These are phyloP conservation scores for Sturmia bella DNA, from an alignment of 2,888 invertebrate species.

Conservation along the genomic window DNA sequence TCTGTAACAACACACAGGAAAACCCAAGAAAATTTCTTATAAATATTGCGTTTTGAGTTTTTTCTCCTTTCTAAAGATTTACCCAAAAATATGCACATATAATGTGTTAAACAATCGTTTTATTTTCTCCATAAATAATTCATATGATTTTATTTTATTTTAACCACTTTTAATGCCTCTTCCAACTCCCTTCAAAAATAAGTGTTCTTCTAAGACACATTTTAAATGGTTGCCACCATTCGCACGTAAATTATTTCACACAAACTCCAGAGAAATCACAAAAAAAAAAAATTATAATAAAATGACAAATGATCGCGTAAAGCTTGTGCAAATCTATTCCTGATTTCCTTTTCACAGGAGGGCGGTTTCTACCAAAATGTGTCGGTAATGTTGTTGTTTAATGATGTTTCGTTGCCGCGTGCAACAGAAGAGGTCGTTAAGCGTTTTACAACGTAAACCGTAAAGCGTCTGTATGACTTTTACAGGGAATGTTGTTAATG, in stretches of 20 bases:
- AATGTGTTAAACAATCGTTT: constrained; percentile 48
- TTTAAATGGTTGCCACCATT: constrained; percentile 11
- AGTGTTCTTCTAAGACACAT: not conserved
- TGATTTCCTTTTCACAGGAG: constrained; percentile 72
- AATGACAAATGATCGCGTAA: constrained; percentile 80
- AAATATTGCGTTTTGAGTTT: too few relatives aligned
- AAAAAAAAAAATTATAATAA: constrained; percentile 49
- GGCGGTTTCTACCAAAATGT: constrained; percentile 58
- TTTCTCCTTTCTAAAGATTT: constrained; percentile 42
- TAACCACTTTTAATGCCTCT: constrained; percentile 41
- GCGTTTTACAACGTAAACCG: constrained; percentile 63
- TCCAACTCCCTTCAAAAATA: constrained; percentile 1
- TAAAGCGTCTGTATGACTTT: constrained; percentile 59
- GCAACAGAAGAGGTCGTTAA: constrained; percentile 56
- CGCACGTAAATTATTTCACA: constrained; percentile 5
- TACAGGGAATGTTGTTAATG: constrained; percentile 50
- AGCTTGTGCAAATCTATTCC: constrained; percentile 79
- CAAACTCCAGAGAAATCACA: not conserved
- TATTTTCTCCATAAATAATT: constrained; percentile 65
- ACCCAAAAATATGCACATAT: constrained; percentile 17
- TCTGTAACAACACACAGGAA: too few relatives aligned
- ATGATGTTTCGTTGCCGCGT: constrained; percentile 23
- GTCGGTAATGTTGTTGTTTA: constrained; percentile 53
- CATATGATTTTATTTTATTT: constrained; percentile 62
- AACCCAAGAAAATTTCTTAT: too few relatives aligned